Percentiles rank a stretch among this genome's conserved stretches.
Conservation (phyloP, 2,113 vertebrate genomes). For the Empidonax alnorum region DNA sequence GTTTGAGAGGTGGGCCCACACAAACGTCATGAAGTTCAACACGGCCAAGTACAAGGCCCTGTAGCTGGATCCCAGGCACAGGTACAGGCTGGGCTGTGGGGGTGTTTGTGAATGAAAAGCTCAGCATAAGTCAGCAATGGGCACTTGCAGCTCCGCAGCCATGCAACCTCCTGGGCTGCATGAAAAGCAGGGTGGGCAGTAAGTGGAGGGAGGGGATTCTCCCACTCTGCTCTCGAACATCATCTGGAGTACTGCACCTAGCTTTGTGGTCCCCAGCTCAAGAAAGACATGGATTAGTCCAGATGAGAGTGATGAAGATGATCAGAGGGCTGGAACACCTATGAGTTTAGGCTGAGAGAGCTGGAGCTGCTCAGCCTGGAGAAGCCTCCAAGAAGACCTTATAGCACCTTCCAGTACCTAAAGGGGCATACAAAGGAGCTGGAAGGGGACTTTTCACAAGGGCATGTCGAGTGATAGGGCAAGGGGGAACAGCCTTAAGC, state of each 20-base stretch:
- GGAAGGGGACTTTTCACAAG: background rate
- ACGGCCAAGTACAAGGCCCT: background rate
- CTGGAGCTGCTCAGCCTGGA: background rate
- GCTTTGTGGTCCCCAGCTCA: background rate
- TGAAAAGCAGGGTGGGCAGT: background rate
- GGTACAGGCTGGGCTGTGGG: background rate
- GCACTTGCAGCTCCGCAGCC: background rate
- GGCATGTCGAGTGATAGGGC: background rate
- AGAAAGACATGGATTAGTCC: fast-evolving
- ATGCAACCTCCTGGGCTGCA: background rate
- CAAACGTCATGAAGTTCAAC: background rate
- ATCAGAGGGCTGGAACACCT: background rate
- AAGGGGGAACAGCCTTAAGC: background rate
- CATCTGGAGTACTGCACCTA: background rate
- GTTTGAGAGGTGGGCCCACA: no score
- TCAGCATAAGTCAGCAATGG: background rate
- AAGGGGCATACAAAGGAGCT: background rate
- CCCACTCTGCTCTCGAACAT: background rate
- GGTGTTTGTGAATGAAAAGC: background rate
- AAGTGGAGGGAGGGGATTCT: background rate
- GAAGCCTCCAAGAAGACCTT: background rate
- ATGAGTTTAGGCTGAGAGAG: background rate
- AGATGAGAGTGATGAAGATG: fast-evolving
- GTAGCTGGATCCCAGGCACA: background rate
- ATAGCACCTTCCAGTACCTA: background rate